Conservation (phyloP, 2,113 vertebrate species). For the Alaudala cheleensis region DNA sequence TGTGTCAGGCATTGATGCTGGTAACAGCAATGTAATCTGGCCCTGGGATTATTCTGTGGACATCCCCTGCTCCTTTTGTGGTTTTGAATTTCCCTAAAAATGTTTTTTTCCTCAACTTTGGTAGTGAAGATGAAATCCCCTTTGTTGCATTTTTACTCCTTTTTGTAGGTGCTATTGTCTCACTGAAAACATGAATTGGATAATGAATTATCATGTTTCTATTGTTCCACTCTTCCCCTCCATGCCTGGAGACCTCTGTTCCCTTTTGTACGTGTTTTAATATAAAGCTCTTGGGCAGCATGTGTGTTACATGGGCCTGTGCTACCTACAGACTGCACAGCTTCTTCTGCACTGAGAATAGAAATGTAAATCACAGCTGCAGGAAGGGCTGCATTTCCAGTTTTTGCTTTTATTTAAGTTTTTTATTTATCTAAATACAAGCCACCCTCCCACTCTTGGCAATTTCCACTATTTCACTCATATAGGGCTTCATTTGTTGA, state of each 20-base stretch:
- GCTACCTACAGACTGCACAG: background rate
- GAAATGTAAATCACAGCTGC: background rate
- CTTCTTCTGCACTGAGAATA: background rate
- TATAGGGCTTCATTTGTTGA: background rate
- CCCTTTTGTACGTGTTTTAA: background rate
- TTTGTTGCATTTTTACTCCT: background rate
- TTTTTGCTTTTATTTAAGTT: background rate
- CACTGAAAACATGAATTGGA: background rate
- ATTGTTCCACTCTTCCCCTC: background rate
- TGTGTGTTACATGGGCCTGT: rapidly evolving
- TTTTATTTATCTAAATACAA: background rate
- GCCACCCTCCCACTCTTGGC: background rate
- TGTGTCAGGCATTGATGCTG: background rate
- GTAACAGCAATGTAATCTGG: background rate
- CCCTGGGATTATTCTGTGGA: background rate
- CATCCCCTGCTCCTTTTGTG: constrained; percentile 13
- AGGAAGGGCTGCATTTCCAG: background rate
- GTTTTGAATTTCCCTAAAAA: constrained; percentile 43
- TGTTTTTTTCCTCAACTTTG: background rate
- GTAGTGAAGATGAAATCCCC: background rate
- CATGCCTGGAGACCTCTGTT: background rate
- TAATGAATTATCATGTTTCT: background rate
- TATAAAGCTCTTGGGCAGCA: background rate
- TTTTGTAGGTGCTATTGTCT: background rate
- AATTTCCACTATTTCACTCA: background rate